Percentiles rank a stretch among this genome's conserved stretches.
These are phyloP conservation scores for Chironomus striatipennis DNA, from an alignment of 1,140 invertebrate species.

Conservation along the genomic window DNA sequence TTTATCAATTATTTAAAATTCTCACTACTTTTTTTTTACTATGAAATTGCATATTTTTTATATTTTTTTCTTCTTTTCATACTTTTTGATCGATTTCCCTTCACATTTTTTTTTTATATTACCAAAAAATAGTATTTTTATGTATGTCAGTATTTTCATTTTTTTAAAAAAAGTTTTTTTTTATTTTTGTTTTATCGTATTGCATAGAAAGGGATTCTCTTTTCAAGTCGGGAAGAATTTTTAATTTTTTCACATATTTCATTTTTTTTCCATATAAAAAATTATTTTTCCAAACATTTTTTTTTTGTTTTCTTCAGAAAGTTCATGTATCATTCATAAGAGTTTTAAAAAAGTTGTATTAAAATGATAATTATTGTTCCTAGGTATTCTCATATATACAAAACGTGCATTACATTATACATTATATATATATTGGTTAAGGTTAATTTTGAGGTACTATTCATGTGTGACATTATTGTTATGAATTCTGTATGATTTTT, in stretches of 20 bases:
- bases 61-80: background rate
- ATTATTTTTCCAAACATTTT: background rate
- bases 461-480: background rate
- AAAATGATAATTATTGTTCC: background rate
- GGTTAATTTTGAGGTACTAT: conserved; percentile 11
- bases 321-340: background rate
- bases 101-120: background rate
- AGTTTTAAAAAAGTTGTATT: background rate
- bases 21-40: conserved; percentile 6
- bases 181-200: background rate
- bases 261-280: background rate
- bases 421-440: background rate
- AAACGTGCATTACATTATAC: conserved; percentile 1
- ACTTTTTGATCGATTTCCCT: conserved; percentile 8
- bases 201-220: background rate
- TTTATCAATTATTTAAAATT: conserved; percentile 4
- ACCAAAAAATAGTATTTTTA: conserved; percentile 14
- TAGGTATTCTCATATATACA: conserved; percentile 2
- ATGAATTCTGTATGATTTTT: background rate
- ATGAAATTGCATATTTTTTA: conserved; percentile 2
- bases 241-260: background rate
- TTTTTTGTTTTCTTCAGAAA: background rate
- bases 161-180: background rate
- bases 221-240: background rate
- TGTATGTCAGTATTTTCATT: background rate